A percentile compares a stretch with the other conserved stretches of the same genome.
Conservation (phyloP, 2,113 vertebrate genomes). For the Butorides virescens region DNA sequence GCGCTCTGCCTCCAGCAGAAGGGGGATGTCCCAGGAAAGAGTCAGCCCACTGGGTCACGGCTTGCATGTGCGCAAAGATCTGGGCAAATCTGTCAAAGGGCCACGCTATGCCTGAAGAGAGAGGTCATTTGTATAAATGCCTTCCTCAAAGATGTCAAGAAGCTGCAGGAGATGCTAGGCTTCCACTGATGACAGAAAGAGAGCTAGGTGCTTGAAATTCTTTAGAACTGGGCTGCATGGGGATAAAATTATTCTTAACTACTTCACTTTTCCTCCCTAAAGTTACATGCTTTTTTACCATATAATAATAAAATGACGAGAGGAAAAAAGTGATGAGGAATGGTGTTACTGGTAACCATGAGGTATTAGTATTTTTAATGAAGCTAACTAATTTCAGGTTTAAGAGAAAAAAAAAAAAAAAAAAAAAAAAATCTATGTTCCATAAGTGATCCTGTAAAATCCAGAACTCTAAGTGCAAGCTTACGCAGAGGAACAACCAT, state of each 20-base stretch:
- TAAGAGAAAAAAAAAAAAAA: background rate
- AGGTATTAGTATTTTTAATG: background rate
- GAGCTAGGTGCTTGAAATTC: background rate
- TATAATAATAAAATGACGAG: background rate
- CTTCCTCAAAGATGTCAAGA: background rate
- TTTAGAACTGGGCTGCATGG: background rate
- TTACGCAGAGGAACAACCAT: background rate
- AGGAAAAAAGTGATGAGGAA: background rate
- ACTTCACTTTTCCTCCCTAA: background rate
- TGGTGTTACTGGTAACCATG: background rate
- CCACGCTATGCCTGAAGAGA: background rate
- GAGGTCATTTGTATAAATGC: background rate
- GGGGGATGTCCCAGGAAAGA: background rate
- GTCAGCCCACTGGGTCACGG: accelerated
- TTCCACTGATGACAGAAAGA: background rate
- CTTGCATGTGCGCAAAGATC: background rate
- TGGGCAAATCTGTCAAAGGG: background rate
- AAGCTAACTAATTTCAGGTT: background rate
- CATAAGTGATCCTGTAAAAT: background rate
- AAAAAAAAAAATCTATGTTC: background rate
- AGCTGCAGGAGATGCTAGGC: background rate
- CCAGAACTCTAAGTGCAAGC: background rate
- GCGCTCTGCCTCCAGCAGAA: background rate
- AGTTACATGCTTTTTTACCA: background rate
- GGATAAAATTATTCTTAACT: background rate